Evolutionary conservation across 2,888 invertebrate genomes (phyloP), one percentile per base, ranked within the genome.

Genomic region (Diploptera punctata): DNA sequence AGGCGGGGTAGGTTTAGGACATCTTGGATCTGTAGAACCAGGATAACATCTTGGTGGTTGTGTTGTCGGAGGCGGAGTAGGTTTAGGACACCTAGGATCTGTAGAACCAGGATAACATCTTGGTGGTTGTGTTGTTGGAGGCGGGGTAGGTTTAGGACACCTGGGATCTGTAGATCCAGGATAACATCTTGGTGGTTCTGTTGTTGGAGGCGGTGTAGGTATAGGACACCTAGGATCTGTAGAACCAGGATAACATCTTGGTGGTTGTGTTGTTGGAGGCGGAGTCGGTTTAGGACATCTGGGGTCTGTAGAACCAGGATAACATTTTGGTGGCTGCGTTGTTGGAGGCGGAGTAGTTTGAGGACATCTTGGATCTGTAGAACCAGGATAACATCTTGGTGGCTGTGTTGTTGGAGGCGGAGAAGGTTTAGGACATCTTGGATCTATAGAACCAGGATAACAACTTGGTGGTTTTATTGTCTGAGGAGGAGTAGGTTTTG

Each of bases 301-400:
- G 7, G 79, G 78, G 73, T 33, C 33, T 33, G 67, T 78, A 26
- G 80, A 77, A 5, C 77, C 16, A 24, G 81, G 80, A 3, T 77
- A 77, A 68, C 78, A 78, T 13, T 72, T 76, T n/a, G 78, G 76
- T 18, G 77, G 52, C 21, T 62, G 13, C 43, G 62, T 62, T 5
- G 65, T 76, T n/a, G 78, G 76, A 18, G 77, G 67, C 5, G 72
- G 38, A 13, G 72, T 65, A 10, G 73, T 65, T 13, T 71, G 71
- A 0, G 81, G 78, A 67, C 79, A 80, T 54, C 81, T 76, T 29
- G 81, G 78, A 71, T 82, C 82, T 7, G 62, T 76, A 5, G 79
- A 79, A 1, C 82, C 82, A 1, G 82, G 82, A 74, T 79, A 83
- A 68, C 83, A 84, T 3, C 74, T 54, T 3, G 79, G 78, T 38